Percentiles rank a stretch among this genome's conserved stretches.
Conservation (phyloP, 2,888 invertebrate species). For the Entomobrya multifasciata region DNA sequence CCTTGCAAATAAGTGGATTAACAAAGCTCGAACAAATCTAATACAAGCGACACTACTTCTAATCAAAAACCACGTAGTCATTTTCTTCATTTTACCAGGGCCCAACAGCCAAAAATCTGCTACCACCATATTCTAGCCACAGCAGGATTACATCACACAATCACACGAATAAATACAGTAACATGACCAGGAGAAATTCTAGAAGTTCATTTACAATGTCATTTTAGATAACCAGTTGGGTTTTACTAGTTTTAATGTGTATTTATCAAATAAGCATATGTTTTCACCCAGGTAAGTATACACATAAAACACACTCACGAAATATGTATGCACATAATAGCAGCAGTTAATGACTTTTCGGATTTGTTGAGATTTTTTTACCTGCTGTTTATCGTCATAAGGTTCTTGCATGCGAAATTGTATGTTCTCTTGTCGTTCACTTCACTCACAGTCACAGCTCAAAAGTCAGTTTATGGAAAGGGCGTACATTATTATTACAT, state of each 20-base stretch:
- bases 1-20: slow-evolving; percentile 64
- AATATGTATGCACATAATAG: slow-evolving; percentile 10
- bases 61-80: background rate
- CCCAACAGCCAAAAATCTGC: background rate
- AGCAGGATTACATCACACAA: slow-evolving; percentile 18
- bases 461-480: slow-evolving; percentile 35
- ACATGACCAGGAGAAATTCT: slow-evolving; percentile 43
- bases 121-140: background rate
- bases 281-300: slow-evolving; percentile 2
- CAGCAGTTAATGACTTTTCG: slow-evolving; percentile 39
- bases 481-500: slow-evolving; percentile 32
- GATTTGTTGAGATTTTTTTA: slow-evolving; percentile 30
- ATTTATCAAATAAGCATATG: background rate
- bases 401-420: background rate
- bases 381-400: slow-evolving; percentile 1
- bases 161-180: slow-evolving; percentile 28
- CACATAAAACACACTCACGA: background rate
- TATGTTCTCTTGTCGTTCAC: background rate
- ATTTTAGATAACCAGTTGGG: slow-evolving; percentile 50
- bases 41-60: background rate
- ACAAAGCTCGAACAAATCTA: slow-evolving; percentile 23
- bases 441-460: slow-evolving; percentile 1
- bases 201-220: slow-evolving; percentile 48
- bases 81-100: background rate
- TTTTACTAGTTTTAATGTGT: slow-evolving; percentile 11